Percentiles rank a stretch among this genome's conserved stretches.
These are phyloP conservation scores for Ichneumoninae sp. DNA, from an alignment of 2,888 invertebrate species.

Conservation along the genomic window DNA sequence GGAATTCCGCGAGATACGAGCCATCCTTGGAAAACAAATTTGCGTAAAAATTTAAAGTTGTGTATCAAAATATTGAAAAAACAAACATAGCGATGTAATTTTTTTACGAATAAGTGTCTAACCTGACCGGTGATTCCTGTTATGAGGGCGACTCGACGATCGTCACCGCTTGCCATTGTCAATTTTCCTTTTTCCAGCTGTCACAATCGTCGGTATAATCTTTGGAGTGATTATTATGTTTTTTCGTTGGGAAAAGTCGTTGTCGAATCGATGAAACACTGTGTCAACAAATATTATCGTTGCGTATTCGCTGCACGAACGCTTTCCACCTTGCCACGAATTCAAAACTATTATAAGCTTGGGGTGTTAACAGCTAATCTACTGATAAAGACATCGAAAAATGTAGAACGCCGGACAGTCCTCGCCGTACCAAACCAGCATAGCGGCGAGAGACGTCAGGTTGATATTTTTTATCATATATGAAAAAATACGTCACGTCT, in stretches of 20 bases:
- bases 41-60: no score
- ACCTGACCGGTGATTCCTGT: slow-evolving; percentile 99
- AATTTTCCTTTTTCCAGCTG: neutral
- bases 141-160: slow-evolving; percentile 92
- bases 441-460: slow-evolving; percentile 2
- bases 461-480: neutral
- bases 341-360: neutral
- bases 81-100: neutral
- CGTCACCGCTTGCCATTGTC: slow-evolving; percentile 74
- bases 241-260: neutral
- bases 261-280: neutral
- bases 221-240: neutral
- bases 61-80: neutral
- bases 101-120: slow-evolving; percentile 71
- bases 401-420: neutral
- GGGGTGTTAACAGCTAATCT: neutral
- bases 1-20: slow-evolving; percentile 97
- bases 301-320: neutral
- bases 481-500: neutral
- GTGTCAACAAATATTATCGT: neutral
- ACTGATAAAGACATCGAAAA: neutral
- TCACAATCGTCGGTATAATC: neutral
- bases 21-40: slow-evolving; percentile 91
- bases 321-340: neutral
- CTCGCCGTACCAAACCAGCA: neutral